A percentile compares a stretch with the other conserved stretches of the same genome.
These are phyloP conservation scores for Uloborus plumipes DNA, from an alignment of 2,888 invertebrate species.

Conservation along the genomic window DNA sequence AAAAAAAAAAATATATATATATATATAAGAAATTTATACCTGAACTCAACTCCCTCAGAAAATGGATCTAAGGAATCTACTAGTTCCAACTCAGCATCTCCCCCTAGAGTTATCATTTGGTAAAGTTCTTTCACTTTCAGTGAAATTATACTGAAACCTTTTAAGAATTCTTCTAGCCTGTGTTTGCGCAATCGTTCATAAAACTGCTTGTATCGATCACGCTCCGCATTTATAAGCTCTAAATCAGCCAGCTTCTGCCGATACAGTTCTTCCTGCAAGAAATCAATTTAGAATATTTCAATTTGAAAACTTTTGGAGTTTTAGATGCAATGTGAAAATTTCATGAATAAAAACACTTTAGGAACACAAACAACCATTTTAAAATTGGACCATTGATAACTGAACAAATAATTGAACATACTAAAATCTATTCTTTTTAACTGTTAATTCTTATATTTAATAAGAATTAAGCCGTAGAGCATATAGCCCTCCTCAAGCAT, in stretches of 20 bases:
- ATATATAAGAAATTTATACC: conserved; percentile 74
- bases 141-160: conserved; percentile 89
- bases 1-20: no score
- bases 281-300: neutral
- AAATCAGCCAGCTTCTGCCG: conserved; percentile 83
- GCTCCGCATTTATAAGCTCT: conserved; percentile 82
- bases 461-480: no score
- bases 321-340: no score
- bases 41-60: conserved; percentile 93
- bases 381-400: no score
- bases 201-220: conserved; percentile 81
- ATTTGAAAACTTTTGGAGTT: no score
- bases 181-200: conserved; percentile 77
- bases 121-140: conserved; percentile 96
- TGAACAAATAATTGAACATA: no score
- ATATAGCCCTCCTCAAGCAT: no score
- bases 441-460: no score
- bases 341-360: no score
- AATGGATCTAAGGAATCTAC: conserved; percentile 97
- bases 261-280: conserved; percentile 80
- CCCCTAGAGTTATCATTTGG: conserved; percentile 97
- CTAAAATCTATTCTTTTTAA: no score
- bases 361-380: no score
- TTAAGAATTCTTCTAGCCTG: conserved; percentile 84
- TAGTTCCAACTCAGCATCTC: conserved; percentile 95